A percentile compares a stretch with the other conserved stretches of the same genome.
Evolutionary conservation across 2,888 invertebrate genomes (phyloP).

Genomic region (Fissipunctia ypsillon): DNA sequence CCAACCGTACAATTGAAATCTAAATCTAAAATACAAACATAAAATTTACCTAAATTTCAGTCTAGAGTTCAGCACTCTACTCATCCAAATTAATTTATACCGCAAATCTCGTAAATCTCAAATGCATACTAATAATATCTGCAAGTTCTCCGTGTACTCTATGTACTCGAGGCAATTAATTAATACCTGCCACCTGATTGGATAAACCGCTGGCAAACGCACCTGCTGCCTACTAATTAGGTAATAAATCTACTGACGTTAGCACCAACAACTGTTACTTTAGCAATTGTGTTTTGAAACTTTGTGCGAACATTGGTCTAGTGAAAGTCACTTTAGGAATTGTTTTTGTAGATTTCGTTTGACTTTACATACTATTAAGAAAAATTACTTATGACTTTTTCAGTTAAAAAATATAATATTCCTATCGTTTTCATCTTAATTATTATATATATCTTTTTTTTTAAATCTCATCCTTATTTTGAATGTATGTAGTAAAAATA

Average conservation of each 20-base stretch:
- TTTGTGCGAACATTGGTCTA: constrained; percentile 9
- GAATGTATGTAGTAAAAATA: constrained; percentile 26
- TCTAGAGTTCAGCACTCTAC: neutral
- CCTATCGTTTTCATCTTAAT: neutral
- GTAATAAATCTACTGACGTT: constrained; percentile 38
- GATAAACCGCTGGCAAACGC: constrained; percentile 55
- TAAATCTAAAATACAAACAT: constrained; percentile 17
- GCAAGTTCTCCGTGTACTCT: constrained; percentile 1
- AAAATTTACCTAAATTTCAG: constrained; percentile 2
- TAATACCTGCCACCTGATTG: constrained; percentile 57
- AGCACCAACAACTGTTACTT: constrained; percentile 1
- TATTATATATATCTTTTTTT: neutral
- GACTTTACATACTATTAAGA: neutral
- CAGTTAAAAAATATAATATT: neutral
- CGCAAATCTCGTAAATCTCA: constrained; percentile 31
- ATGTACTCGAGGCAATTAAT: constrained; percentile 51
- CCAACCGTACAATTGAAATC: neutral
- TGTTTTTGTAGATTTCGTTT: neutral
- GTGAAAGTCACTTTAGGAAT: constrained; percentile 15
- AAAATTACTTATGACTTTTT: neutral
- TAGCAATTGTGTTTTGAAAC: constrained; percentile 21
- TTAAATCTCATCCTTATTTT: neutral
- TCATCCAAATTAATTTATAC: constrained; percentile 16
- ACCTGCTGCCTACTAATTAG: constrained; percentile 56
- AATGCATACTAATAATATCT: constrained; percentile 41